Evolutionary conservation across 2,888 invertebrate genomes (phyloP).

Genomic region (Sussaba pulchella): DNA sequence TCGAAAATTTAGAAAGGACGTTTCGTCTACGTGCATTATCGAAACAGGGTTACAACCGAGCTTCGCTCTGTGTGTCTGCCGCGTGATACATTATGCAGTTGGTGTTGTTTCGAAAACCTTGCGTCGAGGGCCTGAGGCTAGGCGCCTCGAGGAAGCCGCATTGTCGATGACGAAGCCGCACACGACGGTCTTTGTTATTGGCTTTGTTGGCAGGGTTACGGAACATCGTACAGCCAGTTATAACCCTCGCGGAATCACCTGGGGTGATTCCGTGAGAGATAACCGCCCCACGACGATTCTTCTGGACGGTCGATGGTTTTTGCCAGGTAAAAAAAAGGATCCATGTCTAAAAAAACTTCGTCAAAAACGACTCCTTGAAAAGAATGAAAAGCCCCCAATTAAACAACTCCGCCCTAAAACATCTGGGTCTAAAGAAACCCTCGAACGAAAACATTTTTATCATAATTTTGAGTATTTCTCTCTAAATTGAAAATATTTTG

Average conservation of each 20-base stretch:
- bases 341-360: too few relatives aligned
- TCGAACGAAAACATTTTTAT: too few relatives aligned
- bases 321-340: too few relatives aligned
- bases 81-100: neutral
- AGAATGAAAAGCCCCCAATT: too few relatives aligned
- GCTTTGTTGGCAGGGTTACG: constrained; percentile 52
- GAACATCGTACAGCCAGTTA: constrained; percentile 11
- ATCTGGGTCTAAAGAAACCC: too few relatives aligned
- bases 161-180: constrained; percentile 25
- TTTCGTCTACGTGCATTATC: neutral
- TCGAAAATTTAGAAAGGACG: constrained; percentile 12
- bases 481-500: too few relatives aligned
- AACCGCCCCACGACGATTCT: too few relatives aligned
- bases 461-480: too few relatives aligned
- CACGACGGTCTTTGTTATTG: constrained; percentile 37
- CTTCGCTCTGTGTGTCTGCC: neutral
- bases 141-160: constrained; percentile 21
- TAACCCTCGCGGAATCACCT: neutral
- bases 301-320: too few relatives aligned
- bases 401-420: too few relatives aligned
- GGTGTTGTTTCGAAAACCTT: neutral
- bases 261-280: constrained; percentile 4
- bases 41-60: neutral
- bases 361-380: too few relatives aligned
- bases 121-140: constrained; percentile 5